Conservation (phyloP, 2,113 vertebrate species). For the Neolamprologus hecqui region DNA sequence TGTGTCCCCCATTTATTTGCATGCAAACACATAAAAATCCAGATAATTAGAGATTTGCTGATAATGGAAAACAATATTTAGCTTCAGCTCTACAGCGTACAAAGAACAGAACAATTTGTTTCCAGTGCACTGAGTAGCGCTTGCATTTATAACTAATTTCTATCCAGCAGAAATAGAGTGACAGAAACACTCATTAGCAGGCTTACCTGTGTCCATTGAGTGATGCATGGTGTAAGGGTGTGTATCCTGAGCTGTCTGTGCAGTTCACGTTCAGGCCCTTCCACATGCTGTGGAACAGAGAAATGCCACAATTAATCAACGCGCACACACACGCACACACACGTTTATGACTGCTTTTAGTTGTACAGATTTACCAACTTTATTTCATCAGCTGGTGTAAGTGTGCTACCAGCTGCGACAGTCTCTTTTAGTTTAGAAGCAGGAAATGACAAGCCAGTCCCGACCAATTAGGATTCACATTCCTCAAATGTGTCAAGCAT, state of each 20-base stretch:
- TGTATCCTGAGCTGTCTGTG: constrained; percentile 90
- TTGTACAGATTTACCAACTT: neutral
- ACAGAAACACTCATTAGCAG: neutral
- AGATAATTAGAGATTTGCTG: neutral
- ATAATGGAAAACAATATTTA: neutral
- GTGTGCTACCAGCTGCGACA: neutral
- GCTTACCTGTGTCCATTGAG: constrained; percentile 93
- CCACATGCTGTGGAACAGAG: constrained; percentile 84
- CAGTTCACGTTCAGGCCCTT: constrained; percentile 92
- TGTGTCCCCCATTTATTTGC: neutral
- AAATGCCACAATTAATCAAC: neutral
- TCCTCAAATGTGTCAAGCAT: neutral
- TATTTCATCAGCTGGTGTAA: neutral
- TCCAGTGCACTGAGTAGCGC: neutral
- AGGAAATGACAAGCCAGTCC: neutral
- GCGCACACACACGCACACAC: fast-evolving
- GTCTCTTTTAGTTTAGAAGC: neutral
- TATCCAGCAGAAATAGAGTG: neutral
- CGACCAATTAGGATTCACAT: neutral
- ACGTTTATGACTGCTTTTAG: neutral
- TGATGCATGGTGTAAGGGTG: constrained; percentile 87
- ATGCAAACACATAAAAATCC: neutral
- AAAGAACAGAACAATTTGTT: neutral
- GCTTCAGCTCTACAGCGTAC: neutral
- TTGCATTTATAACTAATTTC: neutral